phyloP scores from a whole-genome alignment of 2,113 vertebrate genomes.

The Mus pahari region DNA sequence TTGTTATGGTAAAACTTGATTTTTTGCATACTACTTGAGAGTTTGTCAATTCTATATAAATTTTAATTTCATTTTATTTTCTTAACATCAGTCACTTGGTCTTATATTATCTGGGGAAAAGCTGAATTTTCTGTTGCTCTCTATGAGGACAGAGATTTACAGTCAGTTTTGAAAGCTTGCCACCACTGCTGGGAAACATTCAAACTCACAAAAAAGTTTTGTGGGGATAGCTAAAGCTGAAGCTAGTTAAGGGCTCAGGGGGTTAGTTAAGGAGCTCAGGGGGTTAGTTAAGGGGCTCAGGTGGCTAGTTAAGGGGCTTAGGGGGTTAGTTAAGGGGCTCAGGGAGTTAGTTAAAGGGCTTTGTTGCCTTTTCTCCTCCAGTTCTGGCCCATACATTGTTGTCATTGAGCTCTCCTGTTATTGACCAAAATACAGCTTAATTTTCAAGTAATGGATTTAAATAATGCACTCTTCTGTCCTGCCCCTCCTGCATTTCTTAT shows the following conservation, averaged over 20 bases:
- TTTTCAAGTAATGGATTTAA: slow-evolving; percentile 24
- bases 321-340: neutral
- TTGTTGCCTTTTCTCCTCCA: neutral
- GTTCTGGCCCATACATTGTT: neutral
- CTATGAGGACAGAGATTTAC: neutral
- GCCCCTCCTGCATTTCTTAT: neutral
- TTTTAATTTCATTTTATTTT: slow-evolving; percentile 56
- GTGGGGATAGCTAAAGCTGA: neutral
- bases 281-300: neutral
- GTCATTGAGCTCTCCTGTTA: neutral
- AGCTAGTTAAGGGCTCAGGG: neutral
- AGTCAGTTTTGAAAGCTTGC: neutral
- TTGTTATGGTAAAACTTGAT: slow-evolving; percentile 8
- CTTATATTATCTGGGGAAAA: neutral
- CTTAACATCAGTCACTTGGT: slow-evolving; percentile 7
- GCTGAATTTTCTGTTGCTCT: slow-evolving; percentile 47
- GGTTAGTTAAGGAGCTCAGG: neutral
- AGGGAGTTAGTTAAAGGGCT: too few relatives aligned
- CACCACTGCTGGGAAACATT: neutral
- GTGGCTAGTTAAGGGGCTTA: neutral
- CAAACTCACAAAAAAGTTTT: neutral
- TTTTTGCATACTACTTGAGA: slow-evolving; percentile 8
- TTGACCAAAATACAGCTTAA: neutral
- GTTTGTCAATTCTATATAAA: slow-evolving; percentile 11
- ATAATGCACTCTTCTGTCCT: neutral